A percentile compares a stretch with the other conserved stretches of the same genome.
Evolutionary conservation across 2,797 vertebrate genomes (phyloP).

Genomic region (Centropyge bicolor): DNA sequence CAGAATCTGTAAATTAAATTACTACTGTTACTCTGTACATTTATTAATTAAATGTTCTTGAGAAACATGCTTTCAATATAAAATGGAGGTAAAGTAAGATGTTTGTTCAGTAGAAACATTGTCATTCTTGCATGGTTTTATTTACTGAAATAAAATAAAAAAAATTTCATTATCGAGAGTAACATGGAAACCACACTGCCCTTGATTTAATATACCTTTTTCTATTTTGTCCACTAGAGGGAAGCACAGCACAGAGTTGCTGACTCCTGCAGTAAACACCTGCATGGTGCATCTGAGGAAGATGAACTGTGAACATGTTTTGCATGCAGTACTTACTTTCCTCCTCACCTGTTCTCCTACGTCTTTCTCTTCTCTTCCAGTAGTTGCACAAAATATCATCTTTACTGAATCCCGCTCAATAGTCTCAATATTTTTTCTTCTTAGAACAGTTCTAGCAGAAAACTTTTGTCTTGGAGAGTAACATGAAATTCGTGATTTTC

Average conservation of each 20-base stretch:
- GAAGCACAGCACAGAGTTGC: constrained; percentile 11
- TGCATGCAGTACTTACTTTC: neutral
- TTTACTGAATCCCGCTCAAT: neutral
- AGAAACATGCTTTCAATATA: neutral
- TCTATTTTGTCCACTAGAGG: constrained; percentile 6
- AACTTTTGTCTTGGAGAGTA: neutral
- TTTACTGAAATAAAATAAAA: too few relatives aligned
- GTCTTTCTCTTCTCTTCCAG: neutral
- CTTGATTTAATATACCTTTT: constrained; percentile 2
- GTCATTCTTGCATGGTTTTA: neutral
- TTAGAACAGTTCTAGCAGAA: neutral
- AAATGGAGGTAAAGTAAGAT: neutral
- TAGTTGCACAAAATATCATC: neutral
- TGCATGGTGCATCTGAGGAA: neutral
- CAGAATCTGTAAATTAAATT: too few relatives aligned
- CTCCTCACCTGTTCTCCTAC: neutral
- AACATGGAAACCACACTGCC: neutral
- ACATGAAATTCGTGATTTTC: neutral
- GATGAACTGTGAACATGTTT: neutral
- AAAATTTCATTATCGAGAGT: too few relatives aligned
- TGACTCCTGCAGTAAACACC: neutral
- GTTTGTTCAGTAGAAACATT: neutral
- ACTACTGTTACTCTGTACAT: too few relatives aligned
- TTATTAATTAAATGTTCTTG: too few relatives aligned
- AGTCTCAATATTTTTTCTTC: too few relatives aligned